These are phyloP conservation scores for Sphinx pinastri DNA, from an alignment of 2,888 invertebrate species.

Conservation along the genomic window DNA sequence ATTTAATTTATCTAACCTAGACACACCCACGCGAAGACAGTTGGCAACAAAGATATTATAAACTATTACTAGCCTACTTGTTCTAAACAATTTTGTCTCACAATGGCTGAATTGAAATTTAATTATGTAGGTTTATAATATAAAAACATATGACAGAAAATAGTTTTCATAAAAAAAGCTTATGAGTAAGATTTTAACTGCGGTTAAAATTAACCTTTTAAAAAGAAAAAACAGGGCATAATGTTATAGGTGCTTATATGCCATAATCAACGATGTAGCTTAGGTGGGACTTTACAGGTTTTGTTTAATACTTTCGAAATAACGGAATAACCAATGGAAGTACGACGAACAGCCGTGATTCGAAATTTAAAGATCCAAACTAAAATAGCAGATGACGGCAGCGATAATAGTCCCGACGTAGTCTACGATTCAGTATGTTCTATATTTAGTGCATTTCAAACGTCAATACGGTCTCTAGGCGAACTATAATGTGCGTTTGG, in stretches of 20 bases:
- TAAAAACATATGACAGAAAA: no score
- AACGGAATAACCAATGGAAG: neutral
- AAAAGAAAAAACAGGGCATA: no score
- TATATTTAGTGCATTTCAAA: slow-evolving; percentile 22
- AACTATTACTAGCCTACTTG: neutral
- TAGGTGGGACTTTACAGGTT: no score
- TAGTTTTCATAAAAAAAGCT: no score
- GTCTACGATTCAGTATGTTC: slow-evolving; percentile 19
- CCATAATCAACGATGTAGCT: no score
- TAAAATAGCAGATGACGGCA: slow-evolving; percentile 22
- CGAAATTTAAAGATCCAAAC: slow-evolving; percentile 14
- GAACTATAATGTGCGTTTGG: neutral
- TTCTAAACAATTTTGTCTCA: neutral
- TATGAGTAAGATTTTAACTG: no score
- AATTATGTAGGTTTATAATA: no score
- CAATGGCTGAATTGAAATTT: no score
- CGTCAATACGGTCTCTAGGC: slow-evolving; percentile 15
- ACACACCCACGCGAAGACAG: neutral
- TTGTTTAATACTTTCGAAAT: no score
- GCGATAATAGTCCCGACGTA: slow-evolving; percentile 19
- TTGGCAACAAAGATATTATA: neutral
- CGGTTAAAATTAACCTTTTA: no score
- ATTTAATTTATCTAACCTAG: neutral
- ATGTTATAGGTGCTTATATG: no score
- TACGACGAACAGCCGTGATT: neutral